Evolutionary conservation across 2,888 invertebrate genomes (phyloP).

Genomic region (Andrena dorsata): DNA sequence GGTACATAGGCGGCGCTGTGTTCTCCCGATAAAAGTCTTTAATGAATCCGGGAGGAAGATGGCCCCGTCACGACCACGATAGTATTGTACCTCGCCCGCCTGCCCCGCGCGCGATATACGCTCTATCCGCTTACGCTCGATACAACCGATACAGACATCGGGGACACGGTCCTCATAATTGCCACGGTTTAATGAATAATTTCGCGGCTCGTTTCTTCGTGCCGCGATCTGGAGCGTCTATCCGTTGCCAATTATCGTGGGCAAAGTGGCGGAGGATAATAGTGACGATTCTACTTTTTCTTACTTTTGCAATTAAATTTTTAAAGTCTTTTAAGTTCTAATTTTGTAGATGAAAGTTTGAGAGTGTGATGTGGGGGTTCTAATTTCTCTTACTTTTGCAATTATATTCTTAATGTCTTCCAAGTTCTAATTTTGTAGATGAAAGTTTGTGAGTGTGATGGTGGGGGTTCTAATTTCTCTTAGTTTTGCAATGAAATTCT

Average conservation of each 20-base stretch:
- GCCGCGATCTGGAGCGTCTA: too few species aligned
- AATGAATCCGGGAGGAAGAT: constrained; percentile 75
- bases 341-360: too few species aligned
- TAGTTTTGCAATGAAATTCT: too few species aligned
- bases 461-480: too few species aligned
- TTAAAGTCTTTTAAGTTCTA: too few species aligned
- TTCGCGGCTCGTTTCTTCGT: constrained; percentile 5
- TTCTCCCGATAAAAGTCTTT: constrained; percentile 83
- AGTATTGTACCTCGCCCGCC: constrained; percentile 33
- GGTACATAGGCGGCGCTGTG: constrained; percentile 83
- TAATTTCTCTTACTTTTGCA: not conserved
- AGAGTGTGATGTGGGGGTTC: not conserved
- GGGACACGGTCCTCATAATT: constrained; percentile 34
- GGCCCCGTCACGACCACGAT: constrained; percentile 59
- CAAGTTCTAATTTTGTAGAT: not conserved
- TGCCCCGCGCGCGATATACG: constrained; percentile 38
- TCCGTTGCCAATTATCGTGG: too few species aligned
- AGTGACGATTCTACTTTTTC: not conserved
- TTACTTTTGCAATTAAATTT: not conserved
- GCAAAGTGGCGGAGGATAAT: too few species aligned
- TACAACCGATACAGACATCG: constrained; percentile 38
- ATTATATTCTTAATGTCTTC: not conserved
- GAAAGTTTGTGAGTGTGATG: too few species aligned
- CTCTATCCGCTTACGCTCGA: constrained; percentile 46
- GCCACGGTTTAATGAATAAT: constrained; percentile 27